Evolutionary conservation across 2,113 vertebrate genomes (phyloP).

Genomic region (Macroglossus sobrinus): DNA sequence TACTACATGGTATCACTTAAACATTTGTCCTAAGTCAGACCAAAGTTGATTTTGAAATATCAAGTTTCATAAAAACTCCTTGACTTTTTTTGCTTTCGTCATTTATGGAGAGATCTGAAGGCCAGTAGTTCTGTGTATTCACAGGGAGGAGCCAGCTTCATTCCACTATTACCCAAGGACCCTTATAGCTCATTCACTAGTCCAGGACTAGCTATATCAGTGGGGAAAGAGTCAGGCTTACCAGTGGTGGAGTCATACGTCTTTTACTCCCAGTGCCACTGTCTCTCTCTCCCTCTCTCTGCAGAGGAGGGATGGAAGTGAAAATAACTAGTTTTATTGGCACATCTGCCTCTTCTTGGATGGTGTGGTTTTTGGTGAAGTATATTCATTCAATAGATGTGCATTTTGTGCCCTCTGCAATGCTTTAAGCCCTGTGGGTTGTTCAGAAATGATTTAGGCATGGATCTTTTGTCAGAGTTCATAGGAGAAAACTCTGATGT

Average conservation of each 20-base stretch:
- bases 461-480: background rate
- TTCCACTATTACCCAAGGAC: fast-evolving
- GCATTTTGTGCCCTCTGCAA: background rate
- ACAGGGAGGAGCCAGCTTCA: background rate
- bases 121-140: background rate
- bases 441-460: background rate
- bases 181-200: background rate
- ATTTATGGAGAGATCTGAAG: background rate
- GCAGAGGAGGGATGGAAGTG: background rate
- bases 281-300: background rate
- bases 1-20: background rate
- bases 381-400: background rate
- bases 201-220: fast-evolving
- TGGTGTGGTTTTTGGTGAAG: background rate
- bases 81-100: background rate
- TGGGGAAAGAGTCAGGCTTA: background rate
- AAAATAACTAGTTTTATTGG: background rate
- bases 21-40: background rate
- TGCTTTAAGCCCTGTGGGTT: background rate
- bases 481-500: background rate
- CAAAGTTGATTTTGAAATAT: background rate
- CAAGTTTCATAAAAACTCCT: background rate
- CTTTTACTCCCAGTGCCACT: background rate
- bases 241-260: background rate
- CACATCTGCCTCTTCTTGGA: background rate